Base-by-base conservation (phyloP, 2,888 invertebrate genomes). In the Clistopyga incitator region DNA sequence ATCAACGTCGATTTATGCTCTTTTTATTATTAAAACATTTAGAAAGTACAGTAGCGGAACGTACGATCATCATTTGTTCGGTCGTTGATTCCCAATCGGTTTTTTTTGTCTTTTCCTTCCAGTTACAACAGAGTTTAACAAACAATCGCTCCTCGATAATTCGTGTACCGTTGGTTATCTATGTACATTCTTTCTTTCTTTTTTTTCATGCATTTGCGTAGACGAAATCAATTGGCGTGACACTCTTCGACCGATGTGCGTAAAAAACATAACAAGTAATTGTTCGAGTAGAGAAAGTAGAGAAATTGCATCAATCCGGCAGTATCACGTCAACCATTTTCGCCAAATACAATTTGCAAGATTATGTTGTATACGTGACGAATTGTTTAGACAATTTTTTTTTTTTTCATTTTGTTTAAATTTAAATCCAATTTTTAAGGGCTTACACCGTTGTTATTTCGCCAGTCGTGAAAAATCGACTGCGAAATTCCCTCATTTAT, bases 21-120 rank as follows among this genome's bases (percentile, higher is more conserved):
- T 68, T 82, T 91, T 92, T 92, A 91, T 92, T 92, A 91, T 88
- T 91, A 90, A 92, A 92, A 92, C 91, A 91, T 91, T 92, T 91
- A 91, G 90, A 92, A 92, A 92, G 90, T 92, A 92, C 91, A 92
- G 76, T 77, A 71, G 81, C 74, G 75, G 79, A 77, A 85, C 78
- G 67, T 67, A 50, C 76, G 83, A 81, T 74, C 79, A 67, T 56
- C 70, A 65, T 74, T 82, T 74, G 42, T 59, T 34, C 71, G 78
- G 64, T 84, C 78, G 71, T 78, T 52, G 52, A 50, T 71, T 47
- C 77, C 74, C 76, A 67, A 77, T 72, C 67, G 50, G 47, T 59
- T 61, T 34, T 67, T 61, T 68, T 47, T 61, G 78, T 79, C 65
- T 79, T 42, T 42, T 18, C 52, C 70, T 34, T 54, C 54, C 54